These are phyloP conservation scores for Ametastegia equiseti DNA, from an alignment of 2,888 invertebrate species.

Conservation along the genomic window DNA sequence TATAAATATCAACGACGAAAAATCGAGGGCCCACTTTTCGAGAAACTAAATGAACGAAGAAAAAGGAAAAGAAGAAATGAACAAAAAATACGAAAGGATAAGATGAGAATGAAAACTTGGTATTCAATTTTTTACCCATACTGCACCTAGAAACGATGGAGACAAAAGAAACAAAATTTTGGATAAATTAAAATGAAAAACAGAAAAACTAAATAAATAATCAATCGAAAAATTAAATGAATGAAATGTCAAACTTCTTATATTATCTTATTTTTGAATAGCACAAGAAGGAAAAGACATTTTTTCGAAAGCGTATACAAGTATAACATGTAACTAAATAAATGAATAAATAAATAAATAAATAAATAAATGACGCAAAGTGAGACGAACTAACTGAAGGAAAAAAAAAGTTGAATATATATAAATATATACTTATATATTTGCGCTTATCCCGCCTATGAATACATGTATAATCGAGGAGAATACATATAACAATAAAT, in stretches of 20 bases:
- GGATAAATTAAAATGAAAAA: constrained; percentile 38
- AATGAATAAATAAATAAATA: background rate
- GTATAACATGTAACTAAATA: background rate
- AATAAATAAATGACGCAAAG: constrained; percentile 49
- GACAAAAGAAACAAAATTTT: too few species aligned
- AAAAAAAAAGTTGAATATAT: constrained; percentile 55
- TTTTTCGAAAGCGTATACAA: background rate
- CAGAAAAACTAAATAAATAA: constrained; percentile 1
- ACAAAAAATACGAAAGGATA: constrained; percentile 5
- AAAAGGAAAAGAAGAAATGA: constrained; percentile 15
- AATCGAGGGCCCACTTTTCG: constrained; percentile 43
- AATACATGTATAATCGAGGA: background rate
- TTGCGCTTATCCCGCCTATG: constrained; percentile 65
- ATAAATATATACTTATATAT: constrained; percentile 61
- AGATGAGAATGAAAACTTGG: constrained; percentile 46
- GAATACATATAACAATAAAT: background rate
- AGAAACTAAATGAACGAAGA: constrained; percentile 45
- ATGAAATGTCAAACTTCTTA: background rate
- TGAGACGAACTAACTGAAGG: constrained; percentile 46
- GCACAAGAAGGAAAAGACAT: background rate
- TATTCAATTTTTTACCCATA: constrained; percentile 35
- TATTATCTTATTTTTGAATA: background rate
- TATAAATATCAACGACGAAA: constrained; percentile 1
- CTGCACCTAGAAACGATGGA: constrained; percentile 51
- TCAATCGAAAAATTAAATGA: background rate